phyloP scores from a whole-genome alignment of 2,888 invertebrate genomes.

The Lordiphosa andalusiaca region DNA sequence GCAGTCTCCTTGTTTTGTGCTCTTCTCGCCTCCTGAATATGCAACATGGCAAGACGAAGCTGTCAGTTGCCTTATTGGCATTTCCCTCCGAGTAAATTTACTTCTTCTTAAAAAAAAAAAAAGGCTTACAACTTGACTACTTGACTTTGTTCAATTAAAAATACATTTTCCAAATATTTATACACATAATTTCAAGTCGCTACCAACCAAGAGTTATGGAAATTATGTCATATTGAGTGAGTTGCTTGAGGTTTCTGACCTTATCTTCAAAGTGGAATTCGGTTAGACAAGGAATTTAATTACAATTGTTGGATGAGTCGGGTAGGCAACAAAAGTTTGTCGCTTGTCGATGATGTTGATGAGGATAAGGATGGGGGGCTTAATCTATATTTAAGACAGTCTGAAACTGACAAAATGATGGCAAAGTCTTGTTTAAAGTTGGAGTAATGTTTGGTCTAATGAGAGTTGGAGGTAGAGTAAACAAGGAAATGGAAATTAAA shows the following conservation, averaged over 20 bases:
- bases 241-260: constrained; percentile 9
- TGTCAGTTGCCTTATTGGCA: constrained; percentile 35
- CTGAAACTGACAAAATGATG: constrained; percentile 2
- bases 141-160: constrained; percentile 68
- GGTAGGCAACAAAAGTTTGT: constrained; percentile 11
- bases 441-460: no score
- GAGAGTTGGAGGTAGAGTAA: no score
- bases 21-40: constrained; percentile 51
- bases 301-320: constrained; percentile 26
- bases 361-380: not conserved
- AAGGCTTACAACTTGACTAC: constrained; percentile 43
- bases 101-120: constrained; percentile 26
- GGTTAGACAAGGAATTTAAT: constrained; percentile 35
- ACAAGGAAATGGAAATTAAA: no score
- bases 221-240: constrained; percentile 21
- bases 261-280: constrained; percentile 9
- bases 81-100: constrained; percentile 38
- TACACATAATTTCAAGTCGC: constrained; percentile 35
- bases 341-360: not conserved
- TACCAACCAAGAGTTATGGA: not conserved
- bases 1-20: constrained; percentile 17
- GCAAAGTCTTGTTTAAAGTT: not conserved
- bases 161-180: constrained; percentile 69
- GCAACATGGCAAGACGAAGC: constrained; percentile 41
- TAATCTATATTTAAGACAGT: constrained; percentile 13